Evolutionary conservation across 2,888 invertebrate genomes (phyloP).

Genomic region (Sympetrum striolatum): DNA sequence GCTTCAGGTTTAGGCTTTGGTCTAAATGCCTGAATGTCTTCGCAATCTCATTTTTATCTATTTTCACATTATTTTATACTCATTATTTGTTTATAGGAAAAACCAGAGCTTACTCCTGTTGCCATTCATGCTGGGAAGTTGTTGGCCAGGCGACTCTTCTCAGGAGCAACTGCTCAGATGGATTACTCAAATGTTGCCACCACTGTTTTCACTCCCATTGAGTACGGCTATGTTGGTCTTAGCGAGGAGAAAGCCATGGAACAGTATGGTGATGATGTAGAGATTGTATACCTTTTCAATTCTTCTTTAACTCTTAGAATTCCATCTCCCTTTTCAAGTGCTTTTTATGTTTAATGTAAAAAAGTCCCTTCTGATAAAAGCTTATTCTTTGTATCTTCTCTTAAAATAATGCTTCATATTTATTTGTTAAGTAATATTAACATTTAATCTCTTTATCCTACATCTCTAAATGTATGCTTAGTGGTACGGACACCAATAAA

Average conservation of each 20-base stretch:
- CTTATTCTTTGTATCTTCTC: too few relatives aligned
- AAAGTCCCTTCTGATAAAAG: too few relatives aligned
- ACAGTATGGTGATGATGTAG: slow-evolving; percentile 78
- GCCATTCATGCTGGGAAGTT: slow-evolving; percentile 90
- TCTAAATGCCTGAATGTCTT: too few relatives aligned
- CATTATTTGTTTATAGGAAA: slow-evolving; percentile 60
- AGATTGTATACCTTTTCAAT: slow-evolving; percentile 58
- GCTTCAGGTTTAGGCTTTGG: too few relatives aligned
- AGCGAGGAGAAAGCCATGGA: slow-evolving; percentile 84
- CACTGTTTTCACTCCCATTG: slow-evolving; percentile 94
- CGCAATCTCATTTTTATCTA: too few relatives aligned
- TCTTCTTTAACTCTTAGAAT: not conserved
- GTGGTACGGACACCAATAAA: too few relatives aligned
- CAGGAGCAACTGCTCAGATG: slow-evolving; percentile 68
- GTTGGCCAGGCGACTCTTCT: slow-evolving; percentile 78
- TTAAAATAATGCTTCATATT: too few relatives aligned
- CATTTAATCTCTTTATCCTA: too few relatives aligned
- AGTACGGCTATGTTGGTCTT: slow-evolving; percentile 94
- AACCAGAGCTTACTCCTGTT: slow-evolving; percentile 95
- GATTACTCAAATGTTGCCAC: slow-evolving; percentile 90
- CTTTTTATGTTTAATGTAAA: too few relatives aligned
- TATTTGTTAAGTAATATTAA: too few relatives aligned
- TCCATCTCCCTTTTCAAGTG: too few relatives aligned
- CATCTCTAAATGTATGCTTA: too few relatives aligned
- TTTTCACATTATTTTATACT: not conserved